Conservation (phyloP, 2,888 invertebrate species). For the Lamellibrachia columna region DNA sequence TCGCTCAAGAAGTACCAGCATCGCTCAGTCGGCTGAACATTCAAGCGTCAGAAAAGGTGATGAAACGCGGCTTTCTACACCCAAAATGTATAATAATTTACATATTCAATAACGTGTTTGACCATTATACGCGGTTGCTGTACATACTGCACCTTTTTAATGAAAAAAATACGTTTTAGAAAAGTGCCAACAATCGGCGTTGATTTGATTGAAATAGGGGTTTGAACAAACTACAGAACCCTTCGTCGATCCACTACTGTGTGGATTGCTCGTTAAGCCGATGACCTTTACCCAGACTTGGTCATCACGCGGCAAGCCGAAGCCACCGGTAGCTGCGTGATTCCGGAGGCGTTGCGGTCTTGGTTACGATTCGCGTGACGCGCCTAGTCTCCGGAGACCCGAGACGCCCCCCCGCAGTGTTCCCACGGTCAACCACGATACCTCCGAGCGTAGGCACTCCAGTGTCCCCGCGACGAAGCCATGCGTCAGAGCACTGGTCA, state of each 20-base stretch:
- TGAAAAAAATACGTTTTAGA: too few relatives aligned
- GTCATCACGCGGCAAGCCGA: not conserved
- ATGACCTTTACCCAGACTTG: not conserved
- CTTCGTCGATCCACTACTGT: too few relatives aligned
- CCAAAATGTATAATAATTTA: too few relatives aligned
- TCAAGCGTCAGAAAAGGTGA: too few relatives aligned
- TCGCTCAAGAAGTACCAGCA: too few relatives aligned
- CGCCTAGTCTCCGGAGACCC: not conserved
- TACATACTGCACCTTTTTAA: too few relatives aligned
- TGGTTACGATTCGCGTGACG: not conserved
- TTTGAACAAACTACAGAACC: too few relatives aligned
- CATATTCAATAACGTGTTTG: too few relatives aligned
- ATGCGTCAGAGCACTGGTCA: not conserved
- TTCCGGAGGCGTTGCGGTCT: not conserved
- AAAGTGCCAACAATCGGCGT: too few relatives aligned
- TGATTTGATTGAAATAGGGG: not conserved
- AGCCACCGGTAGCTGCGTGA: not conserved
- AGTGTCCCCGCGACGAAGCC: not conserved
- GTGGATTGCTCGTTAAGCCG: not conserved
- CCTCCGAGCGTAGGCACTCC: not conserved
- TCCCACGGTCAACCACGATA: not conserved
- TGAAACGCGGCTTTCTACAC: too few relatives aligned
- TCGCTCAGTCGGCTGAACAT: too few relatives aligned
- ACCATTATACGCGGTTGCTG: too few relatives aligned
- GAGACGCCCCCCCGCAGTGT: not conserved